A percentile compares a stretch with the other conserved stretches of the same genome.
phyloP scores from a whole-genome alignment of 2,113 vertebrate species.

The Globicephala melas region DNA sequence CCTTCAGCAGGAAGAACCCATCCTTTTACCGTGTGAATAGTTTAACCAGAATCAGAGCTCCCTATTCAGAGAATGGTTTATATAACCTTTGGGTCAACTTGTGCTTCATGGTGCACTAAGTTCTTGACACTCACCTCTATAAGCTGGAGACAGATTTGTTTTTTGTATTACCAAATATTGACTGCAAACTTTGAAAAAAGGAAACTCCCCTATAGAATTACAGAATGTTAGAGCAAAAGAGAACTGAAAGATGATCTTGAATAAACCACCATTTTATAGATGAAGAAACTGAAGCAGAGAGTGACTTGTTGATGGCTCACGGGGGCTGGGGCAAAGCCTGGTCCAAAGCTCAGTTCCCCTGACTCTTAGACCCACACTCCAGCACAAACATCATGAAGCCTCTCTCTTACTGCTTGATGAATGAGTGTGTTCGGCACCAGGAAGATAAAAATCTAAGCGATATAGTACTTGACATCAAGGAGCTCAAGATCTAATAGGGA shows the following conservation, averaged over 20 bases:
- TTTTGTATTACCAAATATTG: conserved; percentile 54
- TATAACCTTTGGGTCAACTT: conserved; percentile 18
- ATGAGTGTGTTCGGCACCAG: neutral
- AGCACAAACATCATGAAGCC: neutral
- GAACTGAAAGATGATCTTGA: conserved; percentile 50
- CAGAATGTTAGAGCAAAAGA: conserved; percentile 49
- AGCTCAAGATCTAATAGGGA: neutral
- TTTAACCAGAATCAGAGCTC: neutral
- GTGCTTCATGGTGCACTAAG: conserved; percentile 24
- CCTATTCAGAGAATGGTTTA: neutral
- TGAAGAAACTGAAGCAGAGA: neutral
- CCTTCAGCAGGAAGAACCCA: neutral
- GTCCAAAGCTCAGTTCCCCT: neutral
- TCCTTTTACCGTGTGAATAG: neutral
- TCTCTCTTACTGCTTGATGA: neutral
- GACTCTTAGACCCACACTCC: neutral
- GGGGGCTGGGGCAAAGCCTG: neutral
- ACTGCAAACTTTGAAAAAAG: conserved; percentile 12
- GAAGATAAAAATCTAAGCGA: neutral
- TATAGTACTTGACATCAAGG: neutral
- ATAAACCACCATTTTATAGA: neutral
- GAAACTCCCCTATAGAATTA: conserved; percentile 50
- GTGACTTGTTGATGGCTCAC: neutral
- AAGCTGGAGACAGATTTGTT: conserved; percentile 26
- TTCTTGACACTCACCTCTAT: conserved; percentile 40